Percentiles rank a stretch among this genome's conserved stretches.
Evolutionary conservation across 2,888 invertebrate genomes (phyloP).

Genomic region (Kuschelorhynchus macadamiae): DNA sequence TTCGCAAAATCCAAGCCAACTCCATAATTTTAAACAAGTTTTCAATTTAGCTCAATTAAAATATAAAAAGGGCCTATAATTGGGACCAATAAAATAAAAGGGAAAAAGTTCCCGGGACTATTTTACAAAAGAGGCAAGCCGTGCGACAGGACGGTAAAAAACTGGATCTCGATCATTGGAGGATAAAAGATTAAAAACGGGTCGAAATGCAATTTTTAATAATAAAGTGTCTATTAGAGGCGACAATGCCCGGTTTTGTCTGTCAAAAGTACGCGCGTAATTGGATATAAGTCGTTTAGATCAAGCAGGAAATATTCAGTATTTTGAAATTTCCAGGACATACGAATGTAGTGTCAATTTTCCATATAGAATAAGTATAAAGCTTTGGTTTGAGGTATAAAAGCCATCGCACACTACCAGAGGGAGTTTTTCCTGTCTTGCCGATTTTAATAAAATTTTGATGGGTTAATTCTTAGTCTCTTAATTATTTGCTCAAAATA

Average conservation of each 20-base stretch:
- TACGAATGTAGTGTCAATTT: too few relatives aligned
- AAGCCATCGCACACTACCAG: too few relatives aligned
- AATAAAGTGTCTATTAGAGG: constrained; percentile 28
- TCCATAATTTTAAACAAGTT: constrained; percentile 39
- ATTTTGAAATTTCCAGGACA: too few relatives aligned
- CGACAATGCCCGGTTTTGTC: constrained; percentile 22
- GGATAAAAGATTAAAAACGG: constrained; percentile 32
- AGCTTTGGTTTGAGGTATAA: too few relatives aligned
- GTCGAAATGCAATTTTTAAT: constrained; percentile 36
- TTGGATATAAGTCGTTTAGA: constrained; percentile 16
- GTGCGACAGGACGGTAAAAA: constrained; percentile 9
- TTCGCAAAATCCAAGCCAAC: constrained; percentile 21
- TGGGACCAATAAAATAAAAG: constrained; percentile 31
- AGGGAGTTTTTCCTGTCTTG: too few relatives aligned
- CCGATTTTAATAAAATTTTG: too few relatives aligned
- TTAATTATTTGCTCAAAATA: too few relatives aligned
- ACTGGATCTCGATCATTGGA: constrained; percentile 12
- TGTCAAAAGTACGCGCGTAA: neutral
- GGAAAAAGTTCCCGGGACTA: constrained; percentile 16
- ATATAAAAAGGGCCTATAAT: constrained; percentile 31
- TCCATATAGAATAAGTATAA: too few relatives aligned
- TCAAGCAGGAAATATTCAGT: neutral
- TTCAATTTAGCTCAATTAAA: constrained; percentile 36
- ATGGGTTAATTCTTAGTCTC: too few relatives aligned
- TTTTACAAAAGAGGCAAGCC: constrained; percentile 19